A percentile compares a stretch with the other conserved stretches of the same genome.
Conservation (phyloP, 2,888 invertebrate species). For the Lasiommata megera region DNA sequence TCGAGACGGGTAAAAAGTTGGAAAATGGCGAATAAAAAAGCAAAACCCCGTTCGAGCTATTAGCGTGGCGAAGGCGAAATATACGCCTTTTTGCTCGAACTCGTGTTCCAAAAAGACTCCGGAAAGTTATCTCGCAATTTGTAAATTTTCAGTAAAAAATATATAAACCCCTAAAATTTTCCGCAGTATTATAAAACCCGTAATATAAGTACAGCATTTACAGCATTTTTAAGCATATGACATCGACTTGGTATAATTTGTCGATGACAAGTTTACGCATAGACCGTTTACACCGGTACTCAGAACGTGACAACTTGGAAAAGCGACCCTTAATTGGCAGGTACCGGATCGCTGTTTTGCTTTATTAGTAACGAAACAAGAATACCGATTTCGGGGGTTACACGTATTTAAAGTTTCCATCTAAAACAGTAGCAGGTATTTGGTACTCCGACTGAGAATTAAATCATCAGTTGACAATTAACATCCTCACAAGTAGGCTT, state of each 20-base stretch:
- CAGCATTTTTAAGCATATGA: no score
- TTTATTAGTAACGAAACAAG: not conserved
- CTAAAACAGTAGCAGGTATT: not conserved
- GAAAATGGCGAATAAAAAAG: conserved; percentile 53
- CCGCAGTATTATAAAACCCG: not conserved
- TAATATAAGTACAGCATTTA: no score
- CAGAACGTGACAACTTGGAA: not conserved
- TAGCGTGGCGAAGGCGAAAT: conserved; percentile 49
- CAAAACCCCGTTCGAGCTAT: conserved; percentile 44
- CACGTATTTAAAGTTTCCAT: not conserved
- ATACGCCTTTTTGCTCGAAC: conserved; percentile 45
- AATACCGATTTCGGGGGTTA: not conserved
- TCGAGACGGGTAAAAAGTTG: conserved; percentile 55
- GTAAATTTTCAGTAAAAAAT: conserved; percentile 26
- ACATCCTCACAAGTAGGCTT: no score
- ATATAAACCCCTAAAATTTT: conserved; percentile 12
- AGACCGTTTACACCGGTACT: not conserved
- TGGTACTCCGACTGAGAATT: not conserved
- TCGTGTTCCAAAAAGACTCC: conserved; percentile 39
- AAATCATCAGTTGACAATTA: no score
- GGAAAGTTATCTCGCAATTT: conserved; percentile 41
- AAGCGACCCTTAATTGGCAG: not conserved
- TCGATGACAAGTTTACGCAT: not conserved
- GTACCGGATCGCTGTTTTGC: not conserved
- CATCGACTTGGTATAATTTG: not conserved